Base-by-base conservation (phyloP, 2,888 invertebrate species). In the Myopa tessellatipennis region DNA sequence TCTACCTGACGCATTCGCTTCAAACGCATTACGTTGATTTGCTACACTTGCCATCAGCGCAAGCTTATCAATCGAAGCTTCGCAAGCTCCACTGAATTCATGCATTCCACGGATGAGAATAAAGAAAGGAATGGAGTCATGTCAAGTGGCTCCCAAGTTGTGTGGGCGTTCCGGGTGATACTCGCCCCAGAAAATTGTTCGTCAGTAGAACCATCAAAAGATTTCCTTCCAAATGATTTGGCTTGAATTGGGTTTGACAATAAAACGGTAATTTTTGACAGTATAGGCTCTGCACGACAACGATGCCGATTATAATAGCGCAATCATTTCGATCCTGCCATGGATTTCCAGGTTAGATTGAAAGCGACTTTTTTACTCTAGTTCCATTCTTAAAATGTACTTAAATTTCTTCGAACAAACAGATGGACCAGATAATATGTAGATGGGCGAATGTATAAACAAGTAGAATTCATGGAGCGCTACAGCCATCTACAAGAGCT, bases 221-320 rank as follows among this genome's bases (percentile, higher is more conserved):
- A 87, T 86, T 86, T 86, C 83, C 84, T 86, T 86, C 86, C 86
- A 84, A 86, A 83, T 86, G 86, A 87, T 86, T 86, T 86, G 83
- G 86, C 85, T 87, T 86, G 84, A 86, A 86, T 86, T 87, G 87
- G 86, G 82, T 85, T 84, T 81, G 82, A 82, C 82, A 82, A 82
- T 82, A 82, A 80, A 82, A 82, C 77, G 79, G 68, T 68, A 75
- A 75, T 75, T 68, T 60, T 67, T 68, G 68, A 68, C 58, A 68
- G 75, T 45, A 34, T n/a, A 26, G 26, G 26, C 26, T 34, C 26
- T 26, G 26, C 26, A 26, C 26, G 26, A 26, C 1, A 1, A 26
- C 2, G 26, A 26, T 26, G 26, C 26, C 7, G 45, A 6, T 45
- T 45, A 45, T 10, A 10, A 45, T 8, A 10, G 3, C 45, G 45